Base-by-base conservation (phyloP, 1,140 invertebrate genomes). In the Chrysoperla carnea region DNA sequence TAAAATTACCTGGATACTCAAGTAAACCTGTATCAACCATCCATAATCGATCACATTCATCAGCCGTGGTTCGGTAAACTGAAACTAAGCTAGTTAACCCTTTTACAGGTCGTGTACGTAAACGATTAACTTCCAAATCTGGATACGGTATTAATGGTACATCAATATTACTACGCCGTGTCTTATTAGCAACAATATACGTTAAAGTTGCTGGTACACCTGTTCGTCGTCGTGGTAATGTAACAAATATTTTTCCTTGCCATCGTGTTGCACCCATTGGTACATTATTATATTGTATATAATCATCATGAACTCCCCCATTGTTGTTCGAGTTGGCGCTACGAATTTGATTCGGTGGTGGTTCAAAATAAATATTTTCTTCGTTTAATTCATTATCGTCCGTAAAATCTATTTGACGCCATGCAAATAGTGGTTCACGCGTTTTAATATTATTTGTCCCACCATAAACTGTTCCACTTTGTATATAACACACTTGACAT, bases 121-220 rank as follows among this genome's bases (percentile, higher is more conserved):
- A 70, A 61, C 56, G 66, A 64, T 77, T 78, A 0, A 59, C 51
- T 14, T 67, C 55, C 50, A 65, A 66, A 50, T 66, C 57, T 9
- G 79, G 79, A 58, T 81, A 84, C 0, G 78, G 76, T 23, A 52
- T 68, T 0, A 82, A 58, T 1, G 55, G 58, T 37, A 59, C 51
- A 14, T 60, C 62, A 23, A 23, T 23, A 23, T 63, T 63, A 33
- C 58, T 52, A 17, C 42, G 43, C 6, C 49, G 37, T 29, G 56
- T 56, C 23, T 62, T 60, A 11, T 33, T 9, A 4, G 31, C 31
- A 11, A 12, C 8, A n/a, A 83, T 62, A 46, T 70, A 77, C 59
- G 81, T 82, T 15, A 84, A 52, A 23, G 75, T 81, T 6, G 78
- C 72, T 2, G 77, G 74, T 40, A 83, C 75, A 14, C 73, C 73